These are phyloP conservation scores for Lepidiolamprologus cunningtoni DNA, from an alignment of 2,113 vertebrate genomes.

Conservation along the genomic window DNA sequence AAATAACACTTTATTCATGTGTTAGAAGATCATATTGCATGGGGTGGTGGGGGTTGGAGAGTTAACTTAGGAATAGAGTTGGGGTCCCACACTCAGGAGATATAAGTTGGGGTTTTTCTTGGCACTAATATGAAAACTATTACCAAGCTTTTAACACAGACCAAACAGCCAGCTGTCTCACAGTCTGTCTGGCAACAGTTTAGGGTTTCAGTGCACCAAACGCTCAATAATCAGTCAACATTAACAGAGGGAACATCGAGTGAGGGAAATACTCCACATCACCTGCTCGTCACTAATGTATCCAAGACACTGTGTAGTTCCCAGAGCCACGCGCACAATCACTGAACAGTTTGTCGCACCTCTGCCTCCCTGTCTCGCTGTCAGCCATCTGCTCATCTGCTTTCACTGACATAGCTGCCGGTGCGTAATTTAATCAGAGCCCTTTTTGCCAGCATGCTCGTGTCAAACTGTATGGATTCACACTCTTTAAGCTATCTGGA, in stretches of 20 bases:
- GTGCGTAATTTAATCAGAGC: not conserved
- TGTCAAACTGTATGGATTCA: not conserved
- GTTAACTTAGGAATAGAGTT: not conserved
- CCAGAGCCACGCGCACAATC: not conserved
- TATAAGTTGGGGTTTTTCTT: not conserved
- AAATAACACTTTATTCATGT: not conserved
- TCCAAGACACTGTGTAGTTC: not conserved
- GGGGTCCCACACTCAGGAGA: not conserved
- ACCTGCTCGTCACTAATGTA: not conserved
- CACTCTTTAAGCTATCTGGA: not conserved
- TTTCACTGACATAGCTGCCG: not conserved
- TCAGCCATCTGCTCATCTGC: not conserved
- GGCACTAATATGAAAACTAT: not conserved
- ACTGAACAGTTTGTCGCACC: not conserved
- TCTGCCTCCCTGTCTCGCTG: not conserved
- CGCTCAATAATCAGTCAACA: not conserved
- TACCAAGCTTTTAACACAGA: not conserved
- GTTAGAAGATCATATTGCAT: not conserved
- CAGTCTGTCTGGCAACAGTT: not conserved
- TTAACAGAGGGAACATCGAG: not conserved
- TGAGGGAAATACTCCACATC: not conserved
- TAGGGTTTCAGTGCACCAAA: not conserved
- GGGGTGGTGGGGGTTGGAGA: not conserved
- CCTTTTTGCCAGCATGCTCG: not conserved
- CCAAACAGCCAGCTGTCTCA: not conserved